Evolutionary conservation across 2,888 invertebrate species (phyloP).

Genomic region (Orthosia incerta): DNA sequence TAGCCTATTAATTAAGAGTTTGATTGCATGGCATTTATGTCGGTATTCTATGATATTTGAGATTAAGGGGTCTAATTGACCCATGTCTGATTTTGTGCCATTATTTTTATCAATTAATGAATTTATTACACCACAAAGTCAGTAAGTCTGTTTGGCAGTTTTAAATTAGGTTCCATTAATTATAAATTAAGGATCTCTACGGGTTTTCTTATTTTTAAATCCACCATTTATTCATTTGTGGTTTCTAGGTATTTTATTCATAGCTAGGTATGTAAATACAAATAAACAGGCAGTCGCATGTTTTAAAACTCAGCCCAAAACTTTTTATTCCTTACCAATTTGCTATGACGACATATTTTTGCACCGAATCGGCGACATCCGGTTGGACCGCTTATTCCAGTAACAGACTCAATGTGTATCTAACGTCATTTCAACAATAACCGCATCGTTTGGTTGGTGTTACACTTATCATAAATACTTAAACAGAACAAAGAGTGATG

Average conservation of each 20-base stretch:
- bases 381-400: constrained; percentile 43
- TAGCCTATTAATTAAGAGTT: constrained; percentile 25
- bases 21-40: constrained; percentile 47
- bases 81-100: constrained; percentile 74
- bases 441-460: not conserved
- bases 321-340: not conserved
- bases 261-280: not conserved
- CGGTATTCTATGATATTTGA: constrained; percentile 61
- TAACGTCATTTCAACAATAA: constrained; percentile 2
- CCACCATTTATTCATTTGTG: constrained; percentile 42
- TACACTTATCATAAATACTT: too few species aligned
- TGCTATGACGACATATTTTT: not conserved
- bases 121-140: constrained; percentile 57
- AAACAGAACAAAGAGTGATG: not conserved
- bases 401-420: not conserved
- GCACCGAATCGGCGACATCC: constrained; percentile 19
- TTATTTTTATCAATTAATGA: constrained; percentile 58
- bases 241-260: constrained; percentile 29
- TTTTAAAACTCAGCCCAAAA: not conserved
- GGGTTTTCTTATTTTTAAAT: constrained; percentile 46
- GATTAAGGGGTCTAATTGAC: constrained; percentile 65
- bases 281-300: constrained; percentile 23
- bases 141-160: constrained; percentile 61
- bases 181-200: constrained; percentile 53
- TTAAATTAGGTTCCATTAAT: constrained; percentile 46